phyloP scores from a whole-genome alignment of 1,140 invertebrate species.

The Gonatopus flavifemur region DNA sequence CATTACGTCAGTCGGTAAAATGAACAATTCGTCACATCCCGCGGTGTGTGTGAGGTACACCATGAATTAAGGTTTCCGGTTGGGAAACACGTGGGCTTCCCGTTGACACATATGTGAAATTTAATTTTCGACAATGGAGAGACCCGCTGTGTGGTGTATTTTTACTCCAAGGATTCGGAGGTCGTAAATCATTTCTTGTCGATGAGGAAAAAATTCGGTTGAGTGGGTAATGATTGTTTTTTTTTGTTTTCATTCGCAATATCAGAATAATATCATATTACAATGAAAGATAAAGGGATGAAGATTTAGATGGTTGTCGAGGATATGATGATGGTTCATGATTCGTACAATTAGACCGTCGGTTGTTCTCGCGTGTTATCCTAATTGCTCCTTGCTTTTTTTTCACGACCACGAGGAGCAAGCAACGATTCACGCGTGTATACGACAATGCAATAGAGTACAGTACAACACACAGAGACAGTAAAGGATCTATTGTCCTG shows the following conservation, averaged over 20 bases:
- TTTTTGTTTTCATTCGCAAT: background rate
- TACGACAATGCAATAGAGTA: slow-evolving; percentile 18
- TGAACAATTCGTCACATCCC: no score
- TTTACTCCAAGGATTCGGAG: no score
- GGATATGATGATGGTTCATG: no score
- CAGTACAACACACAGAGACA: no score
- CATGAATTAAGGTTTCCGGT: slow-evolving; percentile 28
- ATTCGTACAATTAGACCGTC: no score
- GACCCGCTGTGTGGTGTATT: no score
- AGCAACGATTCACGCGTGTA: background rate
- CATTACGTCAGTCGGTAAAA: no score
- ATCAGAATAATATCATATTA: no score
- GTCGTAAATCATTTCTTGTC: no score
- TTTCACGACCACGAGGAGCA: background rate
- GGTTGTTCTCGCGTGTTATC: slow-evolving; percentile 3
- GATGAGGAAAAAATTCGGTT: no score
- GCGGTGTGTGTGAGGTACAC: slow-evolving; percentile 9
- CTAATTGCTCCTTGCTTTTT: slow-evolving; percentile 24
- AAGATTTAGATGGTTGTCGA: no score
- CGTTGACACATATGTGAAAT: background rate
- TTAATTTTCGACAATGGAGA: slow-evolving; percentile 16
- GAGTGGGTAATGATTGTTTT: background rate
- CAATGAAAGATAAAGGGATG: no score
- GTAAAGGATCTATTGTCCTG: slow-evolving; percentile 20
- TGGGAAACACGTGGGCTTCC: slow-evolving; percentile 19